Evolutionary conservation across 2,888 invertebrate genomes (phyloP), one percentile per base, ranked within the genome.

Genomic region (Cylloceria caligata): DNA sequence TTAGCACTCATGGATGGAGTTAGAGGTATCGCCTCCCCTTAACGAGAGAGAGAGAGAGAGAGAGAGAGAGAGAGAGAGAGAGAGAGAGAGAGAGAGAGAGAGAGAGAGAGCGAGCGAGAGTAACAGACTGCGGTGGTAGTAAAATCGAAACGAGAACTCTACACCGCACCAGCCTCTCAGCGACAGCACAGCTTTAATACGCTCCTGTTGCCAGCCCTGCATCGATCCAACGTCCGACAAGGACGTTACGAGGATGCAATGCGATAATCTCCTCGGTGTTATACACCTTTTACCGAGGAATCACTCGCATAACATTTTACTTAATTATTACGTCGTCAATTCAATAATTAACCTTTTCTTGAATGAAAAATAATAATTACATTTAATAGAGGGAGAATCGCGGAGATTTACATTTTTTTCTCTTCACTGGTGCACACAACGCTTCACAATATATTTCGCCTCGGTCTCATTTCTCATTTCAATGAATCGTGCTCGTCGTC

Each of bases 141-240:
- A 19, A 57, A 75, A 82, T 75, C 42, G 74, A 13, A 81, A 47
- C 64, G 57, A 71, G 49, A 79, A 64, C n/a, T n/a, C n/a, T n/a
- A n/a, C n/a, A n/a, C n/a, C n/a, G n/a, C n/a, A n/a, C n/a, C n/a
- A n/a, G n/a, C n/a, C n/a, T n/a, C n/a, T n/a, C 75, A 73, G 69
- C 39, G 49, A 64, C 74, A 62, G 3, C 24, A 34, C 64, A 42
- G 55, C 73, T 75, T 85, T n/a, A n/a, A n/a, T n/a, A 87, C 88
- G 86, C 87, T 90, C 81, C 86, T 90, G 90, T 91, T 90, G 89
- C 90, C 90, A 90, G 88, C 90, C 89, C 84, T 87, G 86, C 88
- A 91, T 91, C 89, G 91, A 91, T 90, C 89, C 91, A 91, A 91
- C 91, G 81, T 83, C 81, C 83, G 84, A 73, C 62, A 6, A n/a